These are phyloP conservation scores for Pyxicephalus adspersus DNA, from an alignment of 2,113 vertebrate genomes.

Conservation along the genomic window DNA sequence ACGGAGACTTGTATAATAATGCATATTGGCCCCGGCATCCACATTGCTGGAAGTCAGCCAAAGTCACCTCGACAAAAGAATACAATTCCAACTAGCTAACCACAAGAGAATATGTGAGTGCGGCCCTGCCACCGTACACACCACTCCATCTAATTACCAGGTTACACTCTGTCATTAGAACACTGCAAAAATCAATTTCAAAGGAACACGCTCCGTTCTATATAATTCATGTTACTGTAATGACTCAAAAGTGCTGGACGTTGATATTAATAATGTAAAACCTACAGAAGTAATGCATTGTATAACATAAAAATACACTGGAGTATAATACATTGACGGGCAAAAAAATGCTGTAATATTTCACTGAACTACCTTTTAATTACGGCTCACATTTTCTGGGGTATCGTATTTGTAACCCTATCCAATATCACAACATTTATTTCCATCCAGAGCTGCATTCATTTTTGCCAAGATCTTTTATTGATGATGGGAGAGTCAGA, in stretches of 20 bases:
- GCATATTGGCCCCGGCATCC: too few species aligned
- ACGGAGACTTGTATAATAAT: too few species aligned
- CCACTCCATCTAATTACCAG: not conserved
- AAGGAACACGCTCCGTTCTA: not conserved
- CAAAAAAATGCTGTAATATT: too few species aligned
- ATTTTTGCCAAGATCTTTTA: too few species aligned
- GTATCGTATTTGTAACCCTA: too few species aligned
- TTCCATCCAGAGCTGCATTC: too few species aligned
- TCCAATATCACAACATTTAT: too few species aligned
- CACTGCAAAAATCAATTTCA: not conserved
- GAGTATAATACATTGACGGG: too few species aligned
- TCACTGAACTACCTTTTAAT: too few species aligned
- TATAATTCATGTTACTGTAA: not conserved
- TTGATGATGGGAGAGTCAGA: too few species aligned
- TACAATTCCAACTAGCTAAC: not conserved
- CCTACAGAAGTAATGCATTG: not conserved
- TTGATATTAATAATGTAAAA: not conserved
- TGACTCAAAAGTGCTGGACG: not conserved
- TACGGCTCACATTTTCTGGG: too few species aligned
- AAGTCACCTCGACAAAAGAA: not conserved
- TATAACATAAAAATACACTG: not conserved
- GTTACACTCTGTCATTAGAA: slow-evolving; percentile 7
- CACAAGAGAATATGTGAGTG: not conserved
- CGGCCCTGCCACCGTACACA: too few species aligned
- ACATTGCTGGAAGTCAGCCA: not conserved